Evolutionary conservation across 2,888 invertebrate species (phyloP), one percentile per base, ranked within the genome.

Genomic region (Prenolepis imparis): DNA sequence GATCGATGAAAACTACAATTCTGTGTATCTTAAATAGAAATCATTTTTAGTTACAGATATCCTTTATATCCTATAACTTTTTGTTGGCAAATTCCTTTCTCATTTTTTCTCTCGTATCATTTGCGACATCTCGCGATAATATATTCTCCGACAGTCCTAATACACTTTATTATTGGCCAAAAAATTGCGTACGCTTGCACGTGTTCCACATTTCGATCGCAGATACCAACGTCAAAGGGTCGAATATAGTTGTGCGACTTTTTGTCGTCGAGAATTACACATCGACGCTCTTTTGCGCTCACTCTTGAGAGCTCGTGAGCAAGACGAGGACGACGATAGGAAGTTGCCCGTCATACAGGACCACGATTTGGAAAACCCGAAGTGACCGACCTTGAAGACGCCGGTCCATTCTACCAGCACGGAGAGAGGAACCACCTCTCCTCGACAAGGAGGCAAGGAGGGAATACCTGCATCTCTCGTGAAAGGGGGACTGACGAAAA

Each of bases 331-430:
- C 87, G 85, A 85, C 92, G 91, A 86, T 93, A 94, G 94, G 93
- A 94, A 94, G 93, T 93, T 77, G 88, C 87, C 84, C 84, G 85
- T 90, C 90, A 86, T 80, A 89, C 82, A 90, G 90, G 91, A 88
- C 89, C 90, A 89, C 91, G 92, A 92, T 93, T 94, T 93, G 93
- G 93, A 93, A 94, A 94, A 93, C 92, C 92, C 91, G 88, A 90
- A 89, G 89, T 86, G 87, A 91, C 86, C 92, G 94, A 92, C 94
- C 93, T 94, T 94, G 92, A 92, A 87, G 90, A 83, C 81, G 85
- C 63, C 82, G 77, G 84, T 70, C 88, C 89, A 86, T 88, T 89
- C 90, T 89, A 86, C 88, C 81, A 83, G 84, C 24, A 18, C 70
- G 67, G 48, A 52, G 85, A 89, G 89, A 89, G 83, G 85, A 87